Evolutionary conservation across 2,113 vertebrate genomes (phyloP).

Genomic region (Prinia subflava): DNA sequence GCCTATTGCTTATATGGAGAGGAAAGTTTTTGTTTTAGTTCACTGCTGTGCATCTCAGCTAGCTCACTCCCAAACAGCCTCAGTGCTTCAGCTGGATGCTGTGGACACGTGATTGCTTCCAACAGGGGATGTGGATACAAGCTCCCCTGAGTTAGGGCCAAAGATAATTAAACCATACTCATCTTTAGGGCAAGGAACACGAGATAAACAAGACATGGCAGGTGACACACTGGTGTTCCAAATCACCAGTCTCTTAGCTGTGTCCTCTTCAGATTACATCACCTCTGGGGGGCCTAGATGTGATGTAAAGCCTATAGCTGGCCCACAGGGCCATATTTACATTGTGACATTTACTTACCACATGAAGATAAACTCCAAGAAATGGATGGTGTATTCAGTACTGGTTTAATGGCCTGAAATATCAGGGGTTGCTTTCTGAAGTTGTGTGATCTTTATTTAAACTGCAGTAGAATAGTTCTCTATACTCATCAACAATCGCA

Average conservation of each 20-base stretch:
- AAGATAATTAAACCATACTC: not conserved
- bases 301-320: not conserved
- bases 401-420: not conserved
- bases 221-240: not conserved
- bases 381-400: not conserved
- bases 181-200: not conserved
- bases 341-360: not conserved
- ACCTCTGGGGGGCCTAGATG: not conserved
- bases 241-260: not conserved
- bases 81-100: not conserved
- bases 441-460: not conserved
- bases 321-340: not conserved
- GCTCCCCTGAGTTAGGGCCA: not conserved
- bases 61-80: not conserved
- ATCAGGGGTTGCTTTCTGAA: not conserved
- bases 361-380: not conserved
- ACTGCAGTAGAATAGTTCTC: not conserved
- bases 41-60: not conserved
- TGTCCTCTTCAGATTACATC: not conserved
- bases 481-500: not conserved
- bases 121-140: not conserved
- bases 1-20: not conserved
- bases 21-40: not conserved
- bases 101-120: not conserved
- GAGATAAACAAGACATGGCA: not conserved